These are phyloP conservation scores for Neodon shergylaensis DNA, from an alignment of 2,113 vertebrate species.

Conservation along the genomic window DNA sequence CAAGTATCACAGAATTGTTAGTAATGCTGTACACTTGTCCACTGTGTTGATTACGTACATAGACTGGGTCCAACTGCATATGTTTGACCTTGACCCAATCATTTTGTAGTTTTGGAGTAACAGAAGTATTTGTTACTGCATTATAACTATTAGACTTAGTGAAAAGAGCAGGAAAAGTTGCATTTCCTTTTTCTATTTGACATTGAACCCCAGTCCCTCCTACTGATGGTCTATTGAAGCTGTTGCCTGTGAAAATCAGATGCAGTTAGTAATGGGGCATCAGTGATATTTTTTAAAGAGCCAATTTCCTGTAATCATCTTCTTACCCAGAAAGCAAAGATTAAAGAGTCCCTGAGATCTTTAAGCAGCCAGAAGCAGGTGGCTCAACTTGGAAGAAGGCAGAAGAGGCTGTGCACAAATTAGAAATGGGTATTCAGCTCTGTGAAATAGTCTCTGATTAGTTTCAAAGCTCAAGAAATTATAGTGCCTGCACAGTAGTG, in stretches of 20 bases:
- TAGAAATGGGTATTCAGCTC: slow-evolving; percentile 40
- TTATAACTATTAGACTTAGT: not conserved
- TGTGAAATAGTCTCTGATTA: slow-evolving; percentile 52
- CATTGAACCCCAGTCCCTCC: not conserved
- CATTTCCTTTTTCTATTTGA: slow-evolving; percentile 35
- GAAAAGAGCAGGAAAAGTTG: not conserved
- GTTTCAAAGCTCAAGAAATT: slow-evolving; percentile 55
- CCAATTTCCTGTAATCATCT: slow-evolving; percentile 31
- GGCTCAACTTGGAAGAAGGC: slow-evolving; percentile 29
- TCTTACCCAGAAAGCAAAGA: slow-evolving; percentile 22
- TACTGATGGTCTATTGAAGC: not conserved
- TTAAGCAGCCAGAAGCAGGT: slow-evolving; percentile 40
- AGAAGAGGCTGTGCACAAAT: slow-evolving; percentile 18
- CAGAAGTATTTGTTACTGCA: not conserved
- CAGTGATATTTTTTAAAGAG: slow-evolving; percentile 6
- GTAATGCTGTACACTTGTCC: not conserved
- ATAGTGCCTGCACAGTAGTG: not conserved
- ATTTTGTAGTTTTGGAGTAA: not conserved
- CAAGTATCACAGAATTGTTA: not conserved
- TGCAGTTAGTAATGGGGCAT: not conserved
- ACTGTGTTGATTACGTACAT: not conserved
- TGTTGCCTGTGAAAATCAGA: not conserved
- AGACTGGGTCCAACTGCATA: not conserved
- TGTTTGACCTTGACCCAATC: not conserved
- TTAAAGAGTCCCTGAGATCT: slow-evolving; percentile 40